Conservation (phyloP, 2,113 vertebrate species). For the Mandrillus leucophaeus region DNA sequence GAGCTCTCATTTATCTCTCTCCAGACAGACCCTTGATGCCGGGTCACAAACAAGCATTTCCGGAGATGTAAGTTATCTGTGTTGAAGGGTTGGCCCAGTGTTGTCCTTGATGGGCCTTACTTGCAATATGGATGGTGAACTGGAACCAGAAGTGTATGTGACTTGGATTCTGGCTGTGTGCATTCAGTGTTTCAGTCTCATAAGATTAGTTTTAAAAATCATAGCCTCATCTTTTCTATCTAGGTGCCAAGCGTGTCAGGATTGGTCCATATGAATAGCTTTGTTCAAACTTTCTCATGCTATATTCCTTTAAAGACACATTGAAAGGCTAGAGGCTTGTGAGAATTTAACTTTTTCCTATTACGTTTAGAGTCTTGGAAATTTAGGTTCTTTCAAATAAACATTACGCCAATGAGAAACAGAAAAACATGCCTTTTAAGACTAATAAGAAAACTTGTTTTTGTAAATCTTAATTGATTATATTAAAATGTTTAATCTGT, state of each 20-base stretch:
- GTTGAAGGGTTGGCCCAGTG: not conserved
- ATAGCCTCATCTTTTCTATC: not conserved
- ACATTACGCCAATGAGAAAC: not conserved
- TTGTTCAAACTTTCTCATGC: not conserved
- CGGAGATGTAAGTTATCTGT: constrained; percentile 86
- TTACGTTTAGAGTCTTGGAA: not conserved
- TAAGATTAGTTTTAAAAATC: not conserved
- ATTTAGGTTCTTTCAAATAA: not conserved
- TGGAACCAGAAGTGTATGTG: not conserved
- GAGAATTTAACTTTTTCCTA: not conserved
- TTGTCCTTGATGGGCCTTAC: not conserved
- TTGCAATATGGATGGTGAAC: not conserved
- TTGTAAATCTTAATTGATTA: not conserved
- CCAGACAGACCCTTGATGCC: constrained; percentile 87
- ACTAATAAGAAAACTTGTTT: not conserved
- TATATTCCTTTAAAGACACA: not conserved
- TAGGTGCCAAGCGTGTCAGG: not conserved
- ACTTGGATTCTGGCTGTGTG: not conserved
- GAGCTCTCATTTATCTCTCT: constrained; percentile 83
- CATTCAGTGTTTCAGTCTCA: not conserved
- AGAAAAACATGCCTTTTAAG: not conserved
- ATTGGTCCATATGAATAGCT: not conserved
- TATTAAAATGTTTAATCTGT: not conserved
- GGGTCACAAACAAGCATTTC: constrained; percentile 91
- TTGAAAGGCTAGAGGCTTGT: not conserved